These are phyloP conservation scores for Siniperca scherzeri DNA, from an alignment of 2,797 vertebrate species.

Conservation along the genomic window DNA sequence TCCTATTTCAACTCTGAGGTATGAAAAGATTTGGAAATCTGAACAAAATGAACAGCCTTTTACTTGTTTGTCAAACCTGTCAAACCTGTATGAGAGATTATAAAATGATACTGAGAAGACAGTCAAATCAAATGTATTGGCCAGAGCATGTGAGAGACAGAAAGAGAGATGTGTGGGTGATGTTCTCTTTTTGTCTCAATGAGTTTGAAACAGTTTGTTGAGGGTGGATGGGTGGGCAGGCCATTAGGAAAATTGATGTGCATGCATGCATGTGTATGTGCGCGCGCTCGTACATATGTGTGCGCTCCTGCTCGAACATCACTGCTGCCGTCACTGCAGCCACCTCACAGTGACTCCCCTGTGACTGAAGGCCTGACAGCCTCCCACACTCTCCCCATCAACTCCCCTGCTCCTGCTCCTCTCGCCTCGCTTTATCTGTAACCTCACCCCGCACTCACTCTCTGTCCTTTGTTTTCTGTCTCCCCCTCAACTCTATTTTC, in stretches of 20 bases:
- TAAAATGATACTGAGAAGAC: background rate
- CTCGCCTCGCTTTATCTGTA: constrained; percentile 47
- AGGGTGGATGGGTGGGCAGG: constrained; percentile 60
- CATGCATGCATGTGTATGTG: constrained; percentile 50
- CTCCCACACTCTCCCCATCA: constrained; percentile 74
- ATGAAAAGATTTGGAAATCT: constrained; percentile 12
- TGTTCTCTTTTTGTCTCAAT: constrained; percentile 57
- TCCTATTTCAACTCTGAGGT: background rate
- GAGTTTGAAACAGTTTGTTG: constrained; percentile 69
- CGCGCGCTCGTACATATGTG: constrained; percentile 11
- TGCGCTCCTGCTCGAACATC: constrained; percentile 70
- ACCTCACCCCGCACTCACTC: constrained; percentile 1
- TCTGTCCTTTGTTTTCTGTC: constrained; percentile 27
- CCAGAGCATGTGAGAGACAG: constrained; percentile 12
- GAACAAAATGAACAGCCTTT: background rate
- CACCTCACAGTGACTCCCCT: constrained; percentile 81
- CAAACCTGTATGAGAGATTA: constrained; percentile 3
- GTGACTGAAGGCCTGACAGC: constrained; percentile 82
- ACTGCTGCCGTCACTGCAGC: constrained; percentile 82
- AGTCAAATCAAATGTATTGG: constrained; percentile 13
- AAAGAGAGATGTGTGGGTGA: constrained; percentile 59
- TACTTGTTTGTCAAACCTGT: constrained; percentile 6
- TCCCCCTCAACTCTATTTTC: constrained; percentile 38
- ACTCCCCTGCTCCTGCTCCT: constrained; percentile 53
- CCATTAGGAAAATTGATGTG: constrained; percentile 75